Conservation (phyloP, 2,888 invertebrate species). For the Seira ritae region DNA sequence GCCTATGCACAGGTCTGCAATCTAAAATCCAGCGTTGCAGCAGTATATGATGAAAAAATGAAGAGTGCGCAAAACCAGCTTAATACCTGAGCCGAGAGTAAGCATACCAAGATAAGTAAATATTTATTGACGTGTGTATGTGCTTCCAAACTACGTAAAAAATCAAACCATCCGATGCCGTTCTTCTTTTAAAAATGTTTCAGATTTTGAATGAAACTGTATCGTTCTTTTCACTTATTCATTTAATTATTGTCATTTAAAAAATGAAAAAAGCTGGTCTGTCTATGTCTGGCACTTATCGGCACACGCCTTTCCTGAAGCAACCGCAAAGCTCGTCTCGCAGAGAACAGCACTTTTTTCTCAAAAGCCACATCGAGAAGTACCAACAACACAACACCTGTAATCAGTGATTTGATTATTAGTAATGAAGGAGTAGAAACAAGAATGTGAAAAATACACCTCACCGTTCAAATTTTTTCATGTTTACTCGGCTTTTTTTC, state of each 20-base stretch:
- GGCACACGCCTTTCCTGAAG: conserved; percentile 5
- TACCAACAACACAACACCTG: conserved; percentile 31
- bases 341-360: not conserved
- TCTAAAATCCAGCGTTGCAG: no score
- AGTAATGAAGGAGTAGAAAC: conserved; percentile 58
- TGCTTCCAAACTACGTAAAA: no score
- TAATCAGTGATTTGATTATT: conserved; percentile 56
- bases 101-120: no score
- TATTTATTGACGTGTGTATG: no score
- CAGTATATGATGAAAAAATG: no score
- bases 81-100: no score
- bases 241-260: conserved; percentile 14
- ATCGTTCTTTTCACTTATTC: conserved; percentile 5
- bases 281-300: not conserved
- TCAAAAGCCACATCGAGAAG: not conserved
- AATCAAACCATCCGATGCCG: not conserved
- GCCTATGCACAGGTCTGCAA: no score
- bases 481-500: conserved; percentile 6
- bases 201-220: not conserved
- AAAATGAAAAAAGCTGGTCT: not conserved
- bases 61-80: no score
- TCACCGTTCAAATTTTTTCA: conserved; percentile 35
- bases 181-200: not conserved
- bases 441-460: conserved; percentile 42
- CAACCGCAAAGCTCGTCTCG: not conserved